Conservation (phyloP, 2,888 invertebrate species). For the Clivina fossor region DNA sequence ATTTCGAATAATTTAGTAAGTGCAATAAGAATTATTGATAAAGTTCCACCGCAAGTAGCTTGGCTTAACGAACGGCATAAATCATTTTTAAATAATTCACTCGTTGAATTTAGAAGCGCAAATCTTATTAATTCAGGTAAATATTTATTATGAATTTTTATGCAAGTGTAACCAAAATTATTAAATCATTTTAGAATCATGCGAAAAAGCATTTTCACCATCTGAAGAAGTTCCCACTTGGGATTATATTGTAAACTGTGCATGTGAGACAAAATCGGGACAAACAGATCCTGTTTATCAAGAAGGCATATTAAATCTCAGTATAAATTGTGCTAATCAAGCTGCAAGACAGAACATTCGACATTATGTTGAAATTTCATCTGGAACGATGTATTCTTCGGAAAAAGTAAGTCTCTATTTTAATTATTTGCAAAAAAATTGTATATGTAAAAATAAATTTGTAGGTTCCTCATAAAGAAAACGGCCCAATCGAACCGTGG, state of each 20-base stretch:
- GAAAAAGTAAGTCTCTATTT: slow-evolving; percentile 65
- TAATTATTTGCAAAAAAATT: slow-evolving; percentile 7
- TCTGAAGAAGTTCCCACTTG: slow-evolving; percentile 61
- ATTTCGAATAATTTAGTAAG: slow-evolving; percentile 75
- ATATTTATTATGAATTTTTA: slow-evolving; percentile 15
- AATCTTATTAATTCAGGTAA: slow-evolving; percentile 87
- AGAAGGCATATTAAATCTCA: slow-evolving; percentile 84
- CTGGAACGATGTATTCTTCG: slow-evolving; percentile 77
- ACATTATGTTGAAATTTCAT: slow-evolving; percentile 80
- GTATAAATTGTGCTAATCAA: slow-evolving; percentile 78
- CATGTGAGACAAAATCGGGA: slow-evolving; percentile 86
- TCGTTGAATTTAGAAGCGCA: slow-evolving; percentile 86
- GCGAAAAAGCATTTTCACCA: slow-evolving; percentile 72
- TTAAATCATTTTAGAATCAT: slow-evolving; percentile 65
- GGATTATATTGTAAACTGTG: slow-evolving; percentile 85
- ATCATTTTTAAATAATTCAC: slow-evolving; percentile 70
- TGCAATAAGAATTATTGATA: slow-evolving; percentile 81
- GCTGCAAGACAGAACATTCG: slow-evolving; percentile 69
- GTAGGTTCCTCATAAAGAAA: slow-evolving; percentile 68
- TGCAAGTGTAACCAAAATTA: background rate
- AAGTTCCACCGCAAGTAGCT: slow-evolving; percentile 90
- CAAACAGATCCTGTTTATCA: slow-evolving; percentile 88
- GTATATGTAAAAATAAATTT: slow-evolving; percentile 1
- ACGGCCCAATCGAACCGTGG: slow-evolving; percentile 79
- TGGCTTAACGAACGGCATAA: slow-evolving; percentile 80